Evolutionary conservation across 2,797 vertebrate species (phyloP).

Genomic region (Amblyraja radiata): DNA sequence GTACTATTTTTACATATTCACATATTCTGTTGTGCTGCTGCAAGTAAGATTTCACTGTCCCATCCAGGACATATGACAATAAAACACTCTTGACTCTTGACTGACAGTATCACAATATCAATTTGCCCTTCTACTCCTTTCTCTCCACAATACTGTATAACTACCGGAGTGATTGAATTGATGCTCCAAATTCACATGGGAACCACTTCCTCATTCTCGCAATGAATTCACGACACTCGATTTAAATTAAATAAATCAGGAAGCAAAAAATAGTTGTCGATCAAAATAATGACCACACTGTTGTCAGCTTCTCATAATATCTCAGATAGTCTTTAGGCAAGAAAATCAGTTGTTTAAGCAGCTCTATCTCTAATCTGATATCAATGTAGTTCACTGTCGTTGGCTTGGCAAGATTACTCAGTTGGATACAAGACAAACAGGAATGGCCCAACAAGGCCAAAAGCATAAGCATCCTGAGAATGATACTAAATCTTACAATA

Average conservation of each 20-base stretch:
- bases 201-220: neutral
- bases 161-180: neutral
- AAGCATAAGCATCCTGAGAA: neutral
- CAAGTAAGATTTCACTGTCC: no score
- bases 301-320: neutral
- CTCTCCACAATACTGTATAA: neutral
- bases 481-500: neutral
- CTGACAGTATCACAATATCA: neutral
- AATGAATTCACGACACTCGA: neutral
- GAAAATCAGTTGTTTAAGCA: no score
- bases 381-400: neutral
- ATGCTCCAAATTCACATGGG: neutral
- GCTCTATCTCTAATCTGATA: neutral
- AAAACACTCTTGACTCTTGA: no score
- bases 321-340: no score
- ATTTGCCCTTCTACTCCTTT: neutral
- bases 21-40: no score
- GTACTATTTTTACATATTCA: no score
- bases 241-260: neutral
- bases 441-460: neutral
- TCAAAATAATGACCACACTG: neutral
- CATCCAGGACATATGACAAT: no score
- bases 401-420: neutral
- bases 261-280: neutral
- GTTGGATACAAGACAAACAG: neutral